Conservation (phyloP, 2,888 invertebrate species). For the Anorthoa munda region DNA sequence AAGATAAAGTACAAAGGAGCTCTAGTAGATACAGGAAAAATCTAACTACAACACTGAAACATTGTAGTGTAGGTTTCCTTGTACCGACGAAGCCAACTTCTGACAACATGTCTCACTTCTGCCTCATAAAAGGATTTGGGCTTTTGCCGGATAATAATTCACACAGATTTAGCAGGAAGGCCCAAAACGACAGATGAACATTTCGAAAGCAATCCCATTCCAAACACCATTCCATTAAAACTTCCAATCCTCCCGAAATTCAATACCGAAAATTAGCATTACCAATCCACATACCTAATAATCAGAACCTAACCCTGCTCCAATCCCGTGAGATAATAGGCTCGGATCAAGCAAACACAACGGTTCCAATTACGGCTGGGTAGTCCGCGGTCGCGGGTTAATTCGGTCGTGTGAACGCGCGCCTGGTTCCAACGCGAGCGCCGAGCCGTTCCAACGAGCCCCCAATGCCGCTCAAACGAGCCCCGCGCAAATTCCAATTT, state of each 20-base stretch:
- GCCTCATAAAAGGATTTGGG: too few species aligned
- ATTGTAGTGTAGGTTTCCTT: neutral
- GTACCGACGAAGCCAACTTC: neutral
- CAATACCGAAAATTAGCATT: constrained; percentile 54
- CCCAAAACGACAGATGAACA: neutral
- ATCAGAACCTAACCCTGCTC: constrained; percentile 45
- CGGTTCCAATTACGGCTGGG: constrained; percentile 81
- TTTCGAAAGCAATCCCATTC: constrained; percentile 12
- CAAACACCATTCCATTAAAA: constrained; percentile 28
- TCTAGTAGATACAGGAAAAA: too few species aligned
- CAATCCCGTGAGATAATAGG: constrained; percentile 65
- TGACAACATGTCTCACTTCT: too few species aligned
- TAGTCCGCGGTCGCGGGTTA: constrained; percentile 73
- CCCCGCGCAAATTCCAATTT: constrained; percentile 79
- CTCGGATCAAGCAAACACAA: constrained; percentile 74
- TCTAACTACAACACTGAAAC: too few species aligned
- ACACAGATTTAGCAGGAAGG: neutral
- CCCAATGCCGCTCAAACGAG: constrained; percentile 24
- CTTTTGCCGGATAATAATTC: neutral
- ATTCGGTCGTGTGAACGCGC: constrained; percentile 79
- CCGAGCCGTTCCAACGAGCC: constrained; percentile 24
- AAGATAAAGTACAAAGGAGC: too few species aligned
- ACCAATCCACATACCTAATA: constrained; percentile 49
- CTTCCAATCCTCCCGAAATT: constrained; percentile 43
- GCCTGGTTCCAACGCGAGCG: constrained; percentile 52